Conservation (phyloP, 2,888 invertebrate genomes). For the Operophtera brumata region DNA sequence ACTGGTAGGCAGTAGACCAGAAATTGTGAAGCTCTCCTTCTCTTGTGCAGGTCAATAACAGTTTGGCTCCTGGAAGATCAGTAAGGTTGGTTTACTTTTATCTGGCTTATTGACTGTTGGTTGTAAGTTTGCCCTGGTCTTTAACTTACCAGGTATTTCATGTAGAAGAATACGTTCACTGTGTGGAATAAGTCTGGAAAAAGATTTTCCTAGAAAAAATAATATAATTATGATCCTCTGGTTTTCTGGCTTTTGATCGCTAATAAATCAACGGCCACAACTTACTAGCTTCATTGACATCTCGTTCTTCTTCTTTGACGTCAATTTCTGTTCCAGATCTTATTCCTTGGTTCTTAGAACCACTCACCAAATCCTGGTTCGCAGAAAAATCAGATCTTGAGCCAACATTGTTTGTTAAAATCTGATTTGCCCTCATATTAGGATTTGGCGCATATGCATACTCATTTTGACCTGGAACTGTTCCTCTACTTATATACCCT, state of each 20-base stretch:
- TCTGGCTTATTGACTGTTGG: neutral
- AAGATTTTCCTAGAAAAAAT: conserved; percentile 43
- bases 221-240: neutral
- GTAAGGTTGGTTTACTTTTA: neutral
- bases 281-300: neutral
- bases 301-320: neutral
- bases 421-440: neutral
- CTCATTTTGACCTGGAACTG: neutral
- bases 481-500: neutral
- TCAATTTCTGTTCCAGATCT: neutral
- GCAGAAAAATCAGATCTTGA: neutral
- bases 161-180: conserved; percentile 47
- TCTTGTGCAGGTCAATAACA: conserved; percentile 41
- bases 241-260: neutral
- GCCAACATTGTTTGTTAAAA: neutral
- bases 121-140: neutral
- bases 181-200: conserved; percentile 43
- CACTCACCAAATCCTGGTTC: conserved; percentile 1
- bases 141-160: conserved; percentile 46
- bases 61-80: conserved; percentile 45
- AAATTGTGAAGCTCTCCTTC: conserved; percentile 55
- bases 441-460: conserved; percentile 2
- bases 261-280: neutral
- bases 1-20: conserved; percentile 43
- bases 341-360: neutral